These are phyloP conservation scores for Nipponia nippon DNA, from an alignment of 2,113 vertebrate species.

Conservation along the genomic window DNA sequence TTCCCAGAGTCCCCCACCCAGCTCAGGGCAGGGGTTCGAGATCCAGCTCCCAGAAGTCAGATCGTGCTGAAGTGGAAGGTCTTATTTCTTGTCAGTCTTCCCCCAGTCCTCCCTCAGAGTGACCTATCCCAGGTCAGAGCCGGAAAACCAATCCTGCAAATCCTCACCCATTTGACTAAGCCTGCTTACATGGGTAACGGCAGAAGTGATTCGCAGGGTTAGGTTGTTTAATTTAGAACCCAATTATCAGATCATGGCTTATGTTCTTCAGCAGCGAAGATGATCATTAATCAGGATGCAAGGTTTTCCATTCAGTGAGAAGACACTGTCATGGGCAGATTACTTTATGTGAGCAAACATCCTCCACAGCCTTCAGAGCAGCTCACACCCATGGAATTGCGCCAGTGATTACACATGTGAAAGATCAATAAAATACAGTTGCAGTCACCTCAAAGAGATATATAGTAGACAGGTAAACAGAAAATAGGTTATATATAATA, in stretches of 20 bases:
- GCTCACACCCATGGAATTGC: neutral
- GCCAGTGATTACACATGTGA: neutral
- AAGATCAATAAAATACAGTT: neutral
- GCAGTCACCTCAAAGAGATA: neutral
- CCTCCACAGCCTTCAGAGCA: neutral
- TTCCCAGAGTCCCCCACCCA: neutral
- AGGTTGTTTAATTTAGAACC: neutral
- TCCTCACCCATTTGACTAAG: neutral
- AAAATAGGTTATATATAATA: neutral
- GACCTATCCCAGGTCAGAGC: neutral
- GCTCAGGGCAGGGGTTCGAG: accelerated
- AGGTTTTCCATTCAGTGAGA: neutral
- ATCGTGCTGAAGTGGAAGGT: neutral
- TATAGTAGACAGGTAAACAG: neutral
- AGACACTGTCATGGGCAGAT: neutral
- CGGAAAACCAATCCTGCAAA: neutral
- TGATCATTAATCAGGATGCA: neutral
- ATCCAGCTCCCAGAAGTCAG: neutral
- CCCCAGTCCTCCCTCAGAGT: neutral
- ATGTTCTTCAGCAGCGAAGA: neutral
- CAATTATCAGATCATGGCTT: neutral
- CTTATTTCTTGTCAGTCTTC: neutral
- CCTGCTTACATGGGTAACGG: neutral
- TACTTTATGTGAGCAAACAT: neutral
- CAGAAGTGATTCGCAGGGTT: neutral